Evolutionary conservation across 2,888 invertebrate genomes (phyloP).

Genomic region (Pollenia labialis): DNA sequence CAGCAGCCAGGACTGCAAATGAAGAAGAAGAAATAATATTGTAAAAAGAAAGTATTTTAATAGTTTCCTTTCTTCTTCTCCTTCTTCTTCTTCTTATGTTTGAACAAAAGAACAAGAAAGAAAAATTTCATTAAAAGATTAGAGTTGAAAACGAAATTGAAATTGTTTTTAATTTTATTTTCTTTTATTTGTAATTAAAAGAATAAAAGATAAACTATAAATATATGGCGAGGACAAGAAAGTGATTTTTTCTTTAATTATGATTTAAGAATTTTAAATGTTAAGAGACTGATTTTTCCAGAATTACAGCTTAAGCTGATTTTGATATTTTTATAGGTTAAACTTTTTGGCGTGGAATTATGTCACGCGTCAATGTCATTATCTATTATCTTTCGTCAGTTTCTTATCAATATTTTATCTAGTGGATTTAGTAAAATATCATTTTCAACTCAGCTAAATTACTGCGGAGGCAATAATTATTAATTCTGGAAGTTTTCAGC

Average conservation of each 20-base stretch:
- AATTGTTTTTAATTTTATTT: slow-evolving; percentile 16
- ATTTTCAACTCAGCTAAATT: too few relatives aligned
- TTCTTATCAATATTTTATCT: too few relatives aligned
- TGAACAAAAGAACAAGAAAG: neutral
- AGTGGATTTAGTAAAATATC: too few relatives aligned
- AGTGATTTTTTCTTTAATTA: slow-evolving; percentile 34
- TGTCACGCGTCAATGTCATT: too few relatives aligned
- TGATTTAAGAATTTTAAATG: too few relatives aligned
- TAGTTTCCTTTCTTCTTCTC: neutral
- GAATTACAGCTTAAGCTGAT: too few relatives aligned
- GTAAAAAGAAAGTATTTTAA: neutral
- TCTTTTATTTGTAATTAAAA: slow-evolving; percentile 19
- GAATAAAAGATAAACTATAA: neutral
- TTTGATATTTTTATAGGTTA: too few relatives aligned
- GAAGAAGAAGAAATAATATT: neutral
- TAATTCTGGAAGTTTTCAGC: too few relatives aligned
- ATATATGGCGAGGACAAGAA: neutral
- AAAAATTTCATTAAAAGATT: slow-evolving; percentile 49
- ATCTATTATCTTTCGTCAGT: too few relatives aligned
- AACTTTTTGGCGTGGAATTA: too few relatives aligned
- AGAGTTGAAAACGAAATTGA: slow-evolving; percentile 25
- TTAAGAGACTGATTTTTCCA: too few relatives aligned
- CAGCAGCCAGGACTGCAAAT: neutral
- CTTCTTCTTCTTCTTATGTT: neutral
- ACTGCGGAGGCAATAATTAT: too few relatives aligned